Evolutionary conservation across 2,888 invertebrate species (phyloP).

Genomic region (Peribatodes rhomboidaria): DNA sequence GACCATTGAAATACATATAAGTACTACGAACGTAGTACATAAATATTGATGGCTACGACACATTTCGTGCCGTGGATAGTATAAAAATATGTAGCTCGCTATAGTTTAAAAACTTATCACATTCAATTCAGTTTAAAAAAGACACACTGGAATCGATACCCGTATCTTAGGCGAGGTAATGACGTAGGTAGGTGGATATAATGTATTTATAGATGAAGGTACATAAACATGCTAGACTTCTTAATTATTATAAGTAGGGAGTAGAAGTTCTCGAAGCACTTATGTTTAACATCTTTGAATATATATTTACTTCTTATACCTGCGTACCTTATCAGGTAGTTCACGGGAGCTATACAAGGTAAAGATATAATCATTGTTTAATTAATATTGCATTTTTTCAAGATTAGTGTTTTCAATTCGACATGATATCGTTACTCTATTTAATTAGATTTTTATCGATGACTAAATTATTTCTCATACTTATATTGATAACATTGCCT

Average conservation of each 20-base stretch:
- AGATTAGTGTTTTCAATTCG: neutral
- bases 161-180: no score
- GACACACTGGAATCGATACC: no score
- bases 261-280: neutral
- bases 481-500: neutral
- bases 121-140: no score
- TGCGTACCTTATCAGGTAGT: neutral
- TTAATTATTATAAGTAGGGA: neutral
- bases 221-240: neutral
- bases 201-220: no score
- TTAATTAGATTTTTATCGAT: slow-evolving; percentile 1
- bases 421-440: neutral
- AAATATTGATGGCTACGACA: no score
- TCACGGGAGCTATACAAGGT: neutral
- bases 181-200: no score
- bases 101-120: no score
- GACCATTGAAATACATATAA: no score
- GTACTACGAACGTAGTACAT: no score
- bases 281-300: neutral
- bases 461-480: neutral
- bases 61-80: no score
- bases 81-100: no score
- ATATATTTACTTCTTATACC: neutral
- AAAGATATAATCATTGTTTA: neutral
- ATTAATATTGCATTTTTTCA: neutral